Percentiles rank a stretch among this genome's conserved stretches.
These are phyloP conservation scores for Eonycteris spelaea DNA, from an alignment of 2,113 vertebrate species.

Conservation along the genomic window DNA sequence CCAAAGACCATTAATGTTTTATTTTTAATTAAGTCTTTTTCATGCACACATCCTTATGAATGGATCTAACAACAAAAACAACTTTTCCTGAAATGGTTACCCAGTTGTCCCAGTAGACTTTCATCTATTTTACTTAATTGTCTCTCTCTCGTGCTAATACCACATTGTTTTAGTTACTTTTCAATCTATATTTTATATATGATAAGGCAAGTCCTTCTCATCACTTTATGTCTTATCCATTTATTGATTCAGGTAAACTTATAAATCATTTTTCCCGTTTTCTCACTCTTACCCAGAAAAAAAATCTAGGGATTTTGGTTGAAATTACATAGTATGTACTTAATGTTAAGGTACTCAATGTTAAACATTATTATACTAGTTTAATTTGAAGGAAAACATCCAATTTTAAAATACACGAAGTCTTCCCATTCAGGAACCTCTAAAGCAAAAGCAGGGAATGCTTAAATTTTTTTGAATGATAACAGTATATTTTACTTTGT, in stretches of 20 bases:
- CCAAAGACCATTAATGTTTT: background rate
- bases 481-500: background rate
- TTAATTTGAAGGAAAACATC: background rate
- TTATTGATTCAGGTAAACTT: slow-evolving; percentile 27
- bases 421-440: background rate
- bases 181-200: background rate
- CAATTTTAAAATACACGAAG: background rate
- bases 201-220: background rate
- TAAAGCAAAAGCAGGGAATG: background rate
- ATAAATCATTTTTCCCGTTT: background rate
- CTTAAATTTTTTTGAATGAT: background rate
- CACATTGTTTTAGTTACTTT: background rate
- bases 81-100: background rate
- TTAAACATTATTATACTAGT: background rate
- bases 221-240: background rate
- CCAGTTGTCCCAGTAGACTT: background rate
- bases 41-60: background rate
- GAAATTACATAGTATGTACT: background rate
- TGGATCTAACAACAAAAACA: background rate
- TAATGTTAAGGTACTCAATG: background rate
- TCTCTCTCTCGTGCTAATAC: background rate
- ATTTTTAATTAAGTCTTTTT: background rate
- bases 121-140: background rate
- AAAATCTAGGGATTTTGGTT: background rate
- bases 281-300: background rate